Evolutionary conservation across 2,113 vertebrate species (phyloP), one percentile per base, ranked within the genome.

Genomic region (Speoplatyrhinus poulsoni): DNA sequence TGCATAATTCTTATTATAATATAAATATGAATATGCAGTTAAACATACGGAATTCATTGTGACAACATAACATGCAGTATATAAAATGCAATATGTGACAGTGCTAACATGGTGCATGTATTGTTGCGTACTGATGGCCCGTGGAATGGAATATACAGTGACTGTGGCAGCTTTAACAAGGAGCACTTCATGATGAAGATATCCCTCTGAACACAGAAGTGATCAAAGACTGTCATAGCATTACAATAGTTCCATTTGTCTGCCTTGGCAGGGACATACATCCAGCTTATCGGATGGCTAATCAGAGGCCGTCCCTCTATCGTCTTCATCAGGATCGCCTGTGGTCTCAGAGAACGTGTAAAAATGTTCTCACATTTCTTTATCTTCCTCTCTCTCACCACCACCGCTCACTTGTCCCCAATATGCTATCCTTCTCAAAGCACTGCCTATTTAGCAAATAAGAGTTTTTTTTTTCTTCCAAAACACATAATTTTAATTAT

Each of bases 221-320:
- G 77, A 87, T 90, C 84, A 89, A 87, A 82, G 85, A 78, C 76
- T 82, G 76, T 78, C 82, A 86, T 72, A 59, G 69, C 76, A 63
- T 70, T 76, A 89, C 88, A 91, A 91, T 89, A 80, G 82, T 77
- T 83, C 81, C 77, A 87, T 89, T 90, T 91, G 89, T 92, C 83
- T 73, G 82, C 80, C 62, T 66, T 69, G 73, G 79, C 83, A 79
- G 77, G 68, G 77, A 82, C 84, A 83, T 72, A 66, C 75, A 82
- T 80, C 67, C 70, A 84, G 74, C 79, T 87, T 80, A 89, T 81
- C 80, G 84, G 79, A 75, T 82, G 85, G 85, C 86, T 89, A 92
- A 90, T 86, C 87, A 90, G 80, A 89, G 83, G 80, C 54, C 56
- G 11, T 71, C 74, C 70, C 81, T 80, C 79, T 87, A 88, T 87